A percentile compares a stretch with the other conserved stretches of the same genome.
Evolutionary conservation across 1,140 invertebrate genomes (phyloP).

Genomic region (Saccostrea echinata): DNA sequence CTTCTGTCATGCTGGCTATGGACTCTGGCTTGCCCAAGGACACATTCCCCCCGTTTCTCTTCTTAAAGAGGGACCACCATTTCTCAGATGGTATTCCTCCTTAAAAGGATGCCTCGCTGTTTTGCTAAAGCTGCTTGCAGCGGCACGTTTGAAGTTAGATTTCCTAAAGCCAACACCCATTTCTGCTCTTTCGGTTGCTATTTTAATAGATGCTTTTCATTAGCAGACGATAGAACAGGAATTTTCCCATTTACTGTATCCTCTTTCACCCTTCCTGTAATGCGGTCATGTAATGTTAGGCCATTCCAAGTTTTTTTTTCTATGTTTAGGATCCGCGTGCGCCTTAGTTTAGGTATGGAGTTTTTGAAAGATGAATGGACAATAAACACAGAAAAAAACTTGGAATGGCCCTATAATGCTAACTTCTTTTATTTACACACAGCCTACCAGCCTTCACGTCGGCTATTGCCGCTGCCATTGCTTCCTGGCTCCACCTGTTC

Average conservation of each 20-base stretch:
- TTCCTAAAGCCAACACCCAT: background rate
- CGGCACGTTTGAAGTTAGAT: background rate
- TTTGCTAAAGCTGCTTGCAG: background rate
- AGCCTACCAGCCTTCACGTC: background rate
- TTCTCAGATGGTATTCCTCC: conserved; percentile 39
- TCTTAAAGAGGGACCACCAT: conserved; percentile 40
- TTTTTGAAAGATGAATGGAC: no score
- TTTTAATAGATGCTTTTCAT: background rate
- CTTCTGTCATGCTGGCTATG: conserved; percentile 40
- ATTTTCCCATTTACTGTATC: background rate
- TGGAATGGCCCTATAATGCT: background rate
- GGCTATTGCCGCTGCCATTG: no score
- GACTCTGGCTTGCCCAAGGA: conserved; percentile 24
- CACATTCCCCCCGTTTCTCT: background rate
- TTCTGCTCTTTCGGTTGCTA: background rate
- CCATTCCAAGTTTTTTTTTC: no score
- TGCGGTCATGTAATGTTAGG: background rate
- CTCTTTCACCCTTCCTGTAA: background rate
- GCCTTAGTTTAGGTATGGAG: no score
- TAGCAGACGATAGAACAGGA: background rate
- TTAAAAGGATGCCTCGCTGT: conserved; percentile 18
- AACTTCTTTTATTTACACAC: background rate
- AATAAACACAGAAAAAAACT: no score
- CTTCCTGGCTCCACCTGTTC: no score
- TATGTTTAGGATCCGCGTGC: no score